Conservation (phyloP, 2,797 vertebrate genomes). For the Peromyscus melanophrys region DNA sequence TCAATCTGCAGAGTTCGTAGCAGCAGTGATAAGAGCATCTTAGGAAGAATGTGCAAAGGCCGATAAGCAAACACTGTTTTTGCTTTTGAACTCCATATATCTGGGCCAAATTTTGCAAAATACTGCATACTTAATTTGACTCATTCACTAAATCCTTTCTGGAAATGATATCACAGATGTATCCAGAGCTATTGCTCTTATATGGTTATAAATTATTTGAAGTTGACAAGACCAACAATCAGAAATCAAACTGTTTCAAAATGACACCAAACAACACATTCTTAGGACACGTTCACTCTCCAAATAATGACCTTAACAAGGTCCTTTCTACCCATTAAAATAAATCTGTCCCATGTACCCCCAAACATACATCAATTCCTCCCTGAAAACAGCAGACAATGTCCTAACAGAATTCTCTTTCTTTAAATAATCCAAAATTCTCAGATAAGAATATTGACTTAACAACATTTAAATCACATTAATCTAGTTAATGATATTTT, state of each 20-base stretch:
- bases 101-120: neutral
- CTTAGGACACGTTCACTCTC: neutral
- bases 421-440: neutral
- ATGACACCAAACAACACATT: neutral
- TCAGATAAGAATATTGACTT: neutral
- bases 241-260: neutral
- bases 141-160: neutral
- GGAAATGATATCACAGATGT: neutral
- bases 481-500: neutral
- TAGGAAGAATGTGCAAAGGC: neutral
- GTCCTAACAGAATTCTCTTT: neutral
- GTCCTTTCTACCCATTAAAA: neutral
- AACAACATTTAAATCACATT: neutral
- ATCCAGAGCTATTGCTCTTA: neutral
- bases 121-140: no score
- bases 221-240: neutral
- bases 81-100: neutral
- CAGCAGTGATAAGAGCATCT: neutral
- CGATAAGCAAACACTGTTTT: neutral
- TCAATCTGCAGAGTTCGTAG: neutral
- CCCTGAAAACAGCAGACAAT: neutral
- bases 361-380: neutral
- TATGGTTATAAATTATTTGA: neutral
- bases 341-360: neutral
- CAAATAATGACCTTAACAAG: neutral